Evolutionary conservation across 2,888 invertebrate genomes (phyloP).

Genomic region (Philopedon plagiatum): DNA sequence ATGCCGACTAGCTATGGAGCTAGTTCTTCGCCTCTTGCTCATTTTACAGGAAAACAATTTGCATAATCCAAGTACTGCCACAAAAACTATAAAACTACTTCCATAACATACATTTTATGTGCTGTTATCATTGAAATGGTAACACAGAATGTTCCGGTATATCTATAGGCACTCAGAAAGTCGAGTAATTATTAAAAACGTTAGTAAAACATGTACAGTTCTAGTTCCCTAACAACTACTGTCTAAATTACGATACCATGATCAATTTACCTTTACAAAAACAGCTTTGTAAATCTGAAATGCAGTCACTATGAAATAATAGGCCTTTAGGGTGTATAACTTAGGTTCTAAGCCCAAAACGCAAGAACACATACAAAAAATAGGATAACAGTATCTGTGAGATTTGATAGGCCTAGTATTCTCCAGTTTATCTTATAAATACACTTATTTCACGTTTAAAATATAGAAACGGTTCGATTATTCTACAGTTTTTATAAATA

Average conservation of each 20-base stretch:
- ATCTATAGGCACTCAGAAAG: constrained; percentile 1
- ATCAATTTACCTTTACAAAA: not conserved
- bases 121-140: not conserved
- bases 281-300: not conserved
- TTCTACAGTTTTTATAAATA: not conserved
- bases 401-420: not conserved
- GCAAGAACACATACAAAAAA: not conserved
- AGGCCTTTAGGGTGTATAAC: not conserved
- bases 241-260: not conserved
- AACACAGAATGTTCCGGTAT: not conserved
- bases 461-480: not conserved
- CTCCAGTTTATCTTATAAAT: not conserved
- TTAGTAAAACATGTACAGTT: not conserved
- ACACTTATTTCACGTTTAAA: not conserved
- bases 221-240: not conserved
- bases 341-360: not conserved
- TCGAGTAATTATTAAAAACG: no score
- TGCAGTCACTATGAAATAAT: not conserved
- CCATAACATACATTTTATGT: not conserved
- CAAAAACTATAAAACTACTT: constrained; percentile 22
- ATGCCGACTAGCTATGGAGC: constrained; percentile 82
- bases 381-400: not conserved
- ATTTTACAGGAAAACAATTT: constrained; percentile 65
- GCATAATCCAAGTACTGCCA: constrained; percentile 7
- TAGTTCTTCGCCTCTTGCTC: constrained; percentile 87